Evolutionary conservation across 2,113 vertebrate genomes (phyloP).

Genomic region (Garra rufa): DNA sequence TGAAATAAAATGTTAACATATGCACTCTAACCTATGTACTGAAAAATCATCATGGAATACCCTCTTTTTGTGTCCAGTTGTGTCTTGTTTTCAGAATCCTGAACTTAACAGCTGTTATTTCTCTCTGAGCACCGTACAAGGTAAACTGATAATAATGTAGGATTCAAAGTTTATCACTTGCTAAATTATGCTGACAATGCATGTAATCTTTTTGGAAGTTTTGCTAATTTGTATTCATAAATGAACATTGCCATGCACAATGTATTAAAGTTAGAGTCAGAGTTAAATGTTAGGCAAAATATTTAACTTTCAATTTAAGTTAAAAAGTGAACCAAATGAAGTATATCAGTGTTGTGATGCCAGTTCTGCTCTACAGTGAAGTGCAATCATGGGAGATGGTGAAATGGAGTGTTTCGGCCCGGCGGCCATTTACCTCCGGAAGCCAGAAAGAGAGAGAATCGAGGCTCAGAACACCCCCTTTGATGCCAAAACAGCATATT

Average conservation of each 20-base stretch:
- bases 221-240: background rate
- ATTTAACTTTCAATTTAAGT: no score
- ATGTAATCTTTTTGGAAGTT: background rate
- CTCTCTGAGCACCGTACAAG: background rate
- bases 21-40: no score
- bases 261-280: background rate
- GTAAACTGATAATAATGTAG: background rate
- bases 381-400: conserved; percentile 73
- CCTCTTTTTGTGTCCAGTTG: no score
- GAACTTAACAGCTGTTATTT: background rate
- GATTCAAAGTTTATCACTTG: background rate
- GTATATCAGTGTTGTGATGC: background rate
- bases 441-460: no score
- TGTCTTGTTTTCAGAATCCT: background rate
- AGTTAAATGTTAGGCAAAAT: background rate
- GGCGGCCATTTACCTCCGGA: conserved; percentile 65
- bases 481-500: no score
- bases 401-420: conserved; percentile 85
- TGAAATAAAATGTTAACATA: no score
- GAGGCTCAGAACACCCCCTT: no score
- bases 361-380: background rate
- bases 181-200: background rate
- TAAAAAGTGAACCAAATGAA: background rate
- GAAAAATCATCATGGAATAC: no score
- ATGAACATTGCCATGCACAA: no score